Evolutionary conservation across 2,797 vertebrate species (phyloP).

Genomic region (Pempheris klunzingeri): DNA sequence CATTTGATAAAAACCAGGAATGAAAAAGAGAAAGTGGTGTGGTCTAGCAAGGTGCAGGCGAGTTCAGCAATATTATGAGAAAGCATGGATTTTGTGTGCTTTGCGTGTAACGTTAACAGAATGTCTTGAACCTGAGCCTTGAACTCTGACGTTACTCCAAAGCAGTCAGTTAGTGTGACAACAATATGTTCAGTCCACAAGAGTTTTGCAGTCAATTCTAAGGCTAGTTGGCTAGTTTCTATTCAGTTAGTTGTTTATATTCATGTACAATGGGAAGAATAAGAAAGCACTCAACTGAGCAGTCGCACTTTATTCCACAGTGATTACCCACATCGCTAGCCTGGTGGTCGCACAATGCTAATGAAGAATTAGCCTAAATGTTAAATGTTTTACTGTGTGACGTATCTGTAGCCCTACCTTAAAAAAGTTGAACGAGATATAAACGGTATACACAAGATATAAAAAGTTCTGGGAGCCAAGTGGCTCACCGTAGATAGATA

Average conservation of each 20-base stretch:
- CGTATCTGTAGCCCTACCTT: not conserved
- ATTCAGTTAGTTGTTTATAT: too few relatives aligned
- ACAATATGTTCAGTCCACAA: not conserved
- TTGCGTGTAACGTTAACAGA: too few relatives aligned
- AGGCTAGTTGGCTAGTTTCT: not conserved
- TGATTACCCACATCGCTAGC: not conserved
- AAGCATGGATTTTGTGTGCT: not conserved
- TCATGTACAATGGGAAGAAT: too few relatives aligned
- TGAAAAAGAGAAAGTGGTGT: not conserved
- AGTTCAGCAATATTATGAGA: not conserved
- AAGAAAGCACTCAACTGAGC: too few relatives aligned
- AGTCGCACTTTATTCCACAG: not conserved
- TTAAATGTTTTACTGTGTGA: not conserved
- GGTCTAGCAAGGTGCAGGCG: not conserved
- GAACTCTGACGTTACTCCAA: too few relatives aligned
- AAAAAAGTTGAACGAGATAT: not conserved
- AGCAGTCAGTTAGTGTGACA: not conserved
- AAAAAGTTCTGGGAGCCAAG: too few relatives aligned
- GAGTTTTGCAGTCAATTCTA: not conserved
- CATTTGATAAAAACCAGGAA: not conserved
- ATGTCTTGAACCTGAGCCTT: not conserved
- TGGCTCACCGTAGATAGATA: too few relatives aligned
- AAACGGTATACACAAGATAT: too few relatives aligned
- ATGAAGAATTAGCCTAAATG: not conserved
- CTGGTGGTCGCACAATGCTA: not conserved